Evolutionary conservation across 2,888 invertebrate genomes (phyloP).

Genomic region (Osmoderma eremita): DNA sequence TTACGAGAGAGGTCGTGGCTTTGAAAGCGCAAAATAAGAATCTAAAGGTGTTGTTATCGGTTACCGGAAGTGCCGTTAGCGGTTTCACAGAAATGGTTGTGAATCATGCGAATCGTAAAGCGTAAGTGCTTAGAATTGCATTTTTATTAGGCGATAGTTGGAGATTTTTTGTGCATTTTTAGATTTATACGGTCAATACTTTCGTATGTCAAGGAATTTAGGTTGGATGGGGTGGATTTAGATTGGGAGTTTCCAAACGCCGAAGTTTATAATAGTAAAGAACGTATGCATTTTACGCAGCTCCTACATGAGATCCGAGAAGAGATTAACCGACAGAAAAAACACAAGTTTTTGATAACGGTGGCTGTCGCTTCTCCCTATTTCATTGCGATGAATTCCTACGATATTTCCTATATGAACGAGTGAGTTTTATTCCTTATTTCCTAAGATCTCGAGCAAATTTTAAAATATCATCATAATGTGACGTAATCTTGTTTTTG

Average conservation of each 20-base stretch:
- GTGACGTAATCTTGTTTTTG: conserved; percentile 45
- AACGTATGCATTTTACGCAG: conserved; percentile 79
- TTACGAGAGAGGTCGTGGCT: conserved; percentile 53
- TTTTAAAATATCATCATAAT: too few species aligned
- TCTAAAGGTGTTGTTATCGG: conserved; percentile 81
- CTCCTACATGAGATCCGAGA: conserved; percentile 77
- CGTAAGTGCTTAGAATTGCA: conserved; percentile 49
- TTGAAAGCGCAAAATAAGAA: conserved; percentile 71
- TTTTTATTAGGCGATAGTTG: neutral
- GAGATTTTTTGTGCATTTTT: neutral
- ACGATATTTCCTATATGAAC: conserved; percentile 81
- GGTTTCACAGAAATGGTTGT: conserved; percentile 79
- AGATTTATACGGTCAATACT: conserved; percentile 68
- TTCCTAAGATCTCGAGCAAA: neutral
- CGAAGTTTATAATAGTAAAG: conserved; percentile 63
- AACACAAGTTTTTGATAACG: conserved; percentile 72
- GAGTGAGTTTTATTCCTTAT: conserved; percentile 64
- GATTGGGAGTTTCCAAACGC: conserved; percentile 91
- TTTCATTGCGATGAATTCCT: conserved; percentile 78
- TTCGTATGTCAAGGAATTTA: conserved; percentile 65
- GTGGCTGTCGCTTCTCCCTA: conserved; percentile 84
- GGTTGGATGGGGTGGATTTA: conserved; percentile 78
- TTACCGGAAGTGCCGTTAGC: conserved; percentile 71
- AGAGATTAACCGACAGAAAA: conserved; percentile 71
- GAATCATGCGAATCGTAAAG: conserved; percentile 76